Base-by-base conservation (phyloP, 2,113 vertebrate genomes). In the Gallinago media region DNA sequence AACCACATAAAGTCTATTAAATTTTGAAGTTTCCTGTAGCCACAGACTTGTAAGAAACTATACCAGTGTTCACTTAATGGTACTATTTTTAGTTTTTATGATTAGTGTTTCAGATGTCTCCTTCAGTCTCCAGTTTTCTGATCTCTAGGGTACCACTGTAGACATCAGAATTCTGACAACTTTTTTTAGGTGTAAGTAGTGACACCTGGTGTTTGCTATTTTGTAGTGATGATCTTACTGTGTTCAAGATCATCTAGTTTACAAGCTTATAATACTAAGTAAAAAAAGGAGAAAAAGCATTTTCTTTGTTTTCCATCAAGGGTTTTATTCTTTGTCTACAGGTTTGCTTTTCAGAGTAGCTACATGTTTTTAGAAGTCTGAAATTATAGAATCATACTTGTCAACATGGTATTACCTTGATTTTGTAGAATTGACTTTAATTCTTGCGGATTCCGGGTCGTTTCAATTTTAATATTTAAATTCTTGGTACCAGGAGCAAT, bases 191-290 rank as follows among this genome's bases (percentile, higher is more conserved):
- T 87, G 73, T 82, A 32, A 72, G 12, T 85, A 78, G 84, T 95
- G 95, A 95, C 92, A 94, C 77, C 94, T 96, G 81, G 47, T 93
- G 88, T 97, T 93, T 49, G 54, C 54, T 89, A 9, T 44, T 94
- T 76, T 83, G 47, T 88, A 88, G 76, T 71, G 61, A 23, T 67
- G 36, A 38, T 92, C 11, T 62, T 90, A 21, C 29, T 65, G 17
- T 65, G 23, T 83, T 86, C 0, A 0, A 52, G 62, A 46, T 82
- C 25, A 31, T 54, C 18, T 68, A n/a, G 20, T 82, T 54, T 47
- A 46, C 52, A 68, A 67, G 21, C 16, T 76, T 18, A 32, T 54
- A 31, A 44, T 85, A 31, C 42, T 70, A 38, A 84, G 15, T 40
- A 8, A 55, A 31, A 47, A 86, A 72, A 36, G 31, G 52, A 72